Percentiles rank a stretch among this genome's conserved stretches.
Conservation (phyloP, 2,888 invertebrate genomes). For the Himalopsyche kuldschensis region DNA sequence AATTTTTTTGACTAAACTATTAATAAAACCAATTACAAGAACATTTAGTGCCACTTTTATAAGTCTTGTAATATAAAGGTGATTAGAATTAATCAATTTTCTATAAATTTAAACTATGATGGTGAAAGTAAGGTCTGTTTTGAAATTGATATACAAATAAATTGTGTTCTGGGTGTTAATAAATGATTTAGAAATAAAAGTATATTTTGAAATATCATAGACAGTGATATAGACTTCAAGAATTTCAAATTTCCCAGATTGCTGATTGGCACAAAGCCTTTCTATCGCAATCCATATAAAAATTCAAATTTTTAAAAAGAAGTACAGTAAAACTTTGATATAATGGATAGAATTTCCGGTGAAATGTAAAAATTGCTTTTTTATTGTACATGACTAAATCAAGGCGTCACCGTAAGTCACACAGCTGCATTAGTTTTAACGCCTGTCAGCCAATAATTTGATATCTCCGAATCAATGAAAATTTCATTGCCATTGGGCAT, state of each 20-base stretch:
- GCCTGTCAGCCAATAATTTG: no score
- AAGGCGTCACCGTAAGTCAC: no score
- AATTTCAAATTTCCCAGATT: background rate
- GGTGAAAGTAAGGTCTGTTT: background rate
- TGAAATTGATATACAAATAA: background rate
- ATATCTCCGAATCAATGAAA: no score
- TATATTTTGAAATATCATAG: background rate
- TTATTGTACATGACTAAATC: no score
- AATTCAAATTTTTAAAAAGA: no score
- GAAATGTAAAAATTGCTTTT: no score
- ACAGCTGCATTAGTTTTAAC: no score
- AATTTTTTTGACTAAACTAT: background rate
- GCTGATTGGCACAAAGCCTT: background rate
- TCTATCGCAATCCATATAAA: background rate
- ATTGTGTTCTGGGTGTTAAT: background rate
- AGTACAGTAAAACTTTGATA: no score
- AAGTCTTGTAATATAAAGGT: background rate
- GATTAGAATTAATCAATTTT: background rate
- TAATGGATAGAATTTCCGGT: no score
- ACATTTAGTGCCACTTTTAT: background rate
- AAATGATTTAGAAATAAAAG: background rate
- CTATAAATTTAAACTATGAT: background rate
- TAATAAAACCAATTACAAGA: background rate
- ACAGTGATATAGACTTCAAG: background rate
- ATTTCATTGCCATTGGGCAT: no score